Percentiles rank a stretch among this genome's conserved stretches.
Evolutionary conservation across 64 coral and sea anemone species (phyloP).

Genomic region (Pocillopora verrucosa): DNA sequence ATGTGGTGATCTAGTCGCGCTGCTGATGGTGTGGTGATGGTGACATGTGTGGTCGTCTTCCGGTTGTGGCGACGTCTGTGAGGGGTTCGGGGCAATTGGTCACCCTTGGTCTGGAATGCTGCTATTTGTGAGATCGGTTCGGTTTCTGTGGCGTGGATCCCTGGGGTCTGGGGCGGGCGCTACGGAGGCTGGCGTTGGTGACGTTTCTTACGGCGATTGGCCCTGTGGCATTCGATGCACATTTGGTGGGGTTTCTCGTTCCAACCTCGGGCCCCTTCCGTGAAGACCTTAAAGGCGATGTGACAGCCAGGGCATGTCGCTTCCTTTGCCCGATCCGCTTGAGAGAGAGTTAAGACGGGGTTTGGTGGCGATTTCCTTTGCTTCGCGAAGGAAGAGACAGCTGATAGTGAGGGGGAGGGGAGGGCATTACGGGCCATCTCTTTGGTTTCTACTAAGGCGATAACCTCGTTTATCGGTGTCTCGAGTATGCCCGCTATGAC

Average conservation of each 20-base stretch:
- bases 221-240: slow-evolving; percentile 56
- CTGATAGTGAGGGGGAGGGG: not conserved
- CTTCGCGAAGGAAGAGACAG: not conserved
- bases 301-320: not conserved
- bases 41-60: not conserved
- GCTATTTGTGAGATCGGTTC: slow-evolving; percentile 61
- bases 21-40: not conserved
- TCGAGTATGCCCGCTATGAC: too few relatives aligned
- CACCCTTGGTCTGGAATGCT: not conserved
- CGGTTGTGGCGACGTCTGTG: slow-evolving; percentile 13
- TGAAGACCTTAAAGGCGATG: slow-evolving; percentile 48
- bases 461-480: too few relatives aligned
- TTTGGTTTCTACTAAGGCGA: too few relatives aligned
- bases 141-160: slow-evolving; percentile 38
- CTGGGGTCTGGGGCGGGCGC: too few relatives aligned
- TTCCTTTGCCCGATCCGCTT: not conserved
- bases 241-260: slow-evolving; percentile 59
- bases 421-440: slow-evolving; percentile 48
- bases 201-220: slow-evolving; percentile 7
- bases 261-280: slow-evolving; percentile 58
- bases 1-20: slow-evolving; percentile 15
- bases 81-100: not conserved
- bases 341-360: too few relatives aligned
- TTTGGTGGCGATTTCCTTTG: not conserved
- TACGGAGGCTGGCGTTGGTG: not conserved